These are phyloP conservation scores for Cladopsammia gracilis DNA, from an alignment of 64 coral and sea anemone species.

Conservation along the genomic window DNA sequence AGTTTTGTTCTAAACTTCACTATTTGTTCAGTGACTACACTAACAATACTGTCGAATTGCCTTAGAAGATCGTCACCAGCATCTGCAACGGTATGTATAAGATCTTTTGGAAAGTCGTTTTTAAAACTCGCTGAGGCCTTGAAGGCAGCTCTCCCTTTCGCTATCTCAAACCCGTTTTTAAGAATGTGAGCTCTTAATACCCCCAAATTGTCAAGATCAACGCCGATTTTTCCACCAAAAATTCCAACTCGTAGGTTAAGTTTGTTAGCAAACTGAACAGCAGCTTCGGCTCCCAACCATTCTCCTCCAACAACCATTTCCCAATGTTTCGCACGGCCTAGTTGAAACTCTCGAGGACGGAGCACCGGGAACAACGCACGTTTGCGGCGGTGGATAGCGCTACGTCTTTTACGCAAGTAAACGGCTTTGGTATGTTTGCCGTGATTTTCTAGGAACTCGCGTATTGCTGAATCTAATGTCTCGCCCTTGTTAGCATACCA, in stretches of 20 bases:
- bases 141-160: slow-evolving; percentile 90
- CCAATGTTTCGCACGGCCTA: slow-evolving; percentile 84
- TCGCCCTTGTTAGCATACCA: slow-evolving; percentile 78
- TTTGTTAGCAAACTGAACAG: slow-evolving; percentile 81
- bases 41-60: slow-evolving; percentile 68
- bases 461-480: slow-evolving; percentile 69
- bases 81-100: slow-evolving; percentile 84
- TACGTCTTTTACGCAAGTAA: slow-evolving; percentile 66
- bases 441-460: slow-evolving; percentile 86
- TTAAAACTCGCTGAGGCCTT: slow-evolving; percentile 92
- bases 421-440: slow-evolving; percentile 52
- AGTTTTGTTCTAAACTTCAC: slow-evolving; percentile 78
- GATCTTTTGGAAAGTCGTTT: slow-evolving; percentile 95
- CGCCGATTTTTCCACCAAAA: slow-evolving; percentile 87
- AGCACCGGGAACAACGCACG: slow-evolving; percentile 87
- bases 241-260: slow-evolving; percentile 79
- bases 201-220: slow-evolving; percentile 92
- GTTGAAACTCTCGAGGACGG: slow-evolving; percentile 78
- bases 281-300: slow-evolving; percentile 79
- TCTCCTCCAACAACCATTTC: slow-evolving; percentile 76
- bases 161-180: slow-evolving; percentile 79
- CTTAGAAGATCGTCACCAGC: slow-evolving; percentile 81
- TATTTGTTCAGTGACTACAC: slow-evolving; percentile 81
- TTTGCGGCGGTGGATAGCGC: slow-evolving; percentile 67
- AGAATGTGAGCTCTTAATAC: slow-evolving; percentile 79